Evolutionary conservation across 2,113 vertebrate species (phyloP).

Genomic region (Cygnus buccinator): DNA sequence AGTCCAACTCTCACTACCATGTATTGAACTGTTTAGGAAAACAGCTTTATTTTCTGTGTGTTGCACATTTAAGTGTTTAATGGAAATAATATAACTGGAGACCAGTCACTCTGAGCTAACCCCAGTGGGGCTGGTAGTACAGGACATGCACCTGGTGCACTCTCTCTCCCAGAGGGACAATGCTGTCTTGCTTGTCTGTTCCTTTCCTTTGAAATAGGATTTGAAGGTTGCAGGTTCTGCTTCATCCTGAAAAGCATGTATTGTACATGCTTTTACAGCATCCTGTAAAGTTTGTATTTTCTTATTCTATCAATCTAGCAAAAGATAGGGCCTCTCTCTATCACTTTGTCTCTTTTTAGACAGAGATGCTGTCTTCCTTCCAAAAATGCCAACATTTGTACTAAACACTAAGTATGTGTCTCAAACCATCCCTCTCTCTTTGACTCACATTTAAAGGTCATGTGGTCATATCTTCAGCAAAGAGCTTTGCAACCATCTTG

Average conservation of each 20-base stretch:
- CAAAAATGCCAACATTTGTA: not conserved
- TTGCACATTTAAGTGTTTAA: not conserved
- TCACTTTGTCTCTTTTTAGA: not conserved
- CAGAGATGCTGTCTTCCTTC: not conserved
- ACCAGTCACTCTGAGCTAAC: not conserved
- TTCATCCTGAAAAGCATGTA: not conserved
- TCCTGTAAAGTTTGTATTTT: too few relatives aligned
- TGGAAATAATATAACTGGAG: not conserved
- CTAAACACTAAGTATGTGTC: not conserved
- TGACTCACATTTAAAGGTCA: not conserved
- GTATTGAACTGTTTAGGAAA: not conserved
- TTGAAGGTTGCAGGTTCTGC: not conserved
- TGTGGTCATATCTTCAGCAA: not conserved
- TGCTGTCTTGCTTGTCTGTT: slow-evolving; percentile 5
- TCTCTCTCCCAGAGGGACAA: not conserved
- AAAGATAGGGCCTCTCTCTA: not conserved
- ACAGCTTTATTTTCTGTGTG: not conserved
- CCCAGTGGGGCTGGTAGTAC: not conserved
- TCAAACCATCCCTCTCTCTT: not conserved
- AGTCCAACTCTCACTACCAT: not conserved
- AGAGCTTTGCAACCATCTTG: not conserved
- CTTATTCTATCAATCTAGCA: not conserved
- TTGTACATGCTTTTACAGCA: too few relatives aligned
- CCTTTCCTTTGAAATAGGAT: slow-evolving; percentile 18
- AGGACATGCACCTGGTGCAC: not conserved